Evolutionary conservation across 2,797 vertebrate genomes (phyloP), one percentile per base, ranked within the genome.

Genomic region (Balearica regulorum): DNA sequence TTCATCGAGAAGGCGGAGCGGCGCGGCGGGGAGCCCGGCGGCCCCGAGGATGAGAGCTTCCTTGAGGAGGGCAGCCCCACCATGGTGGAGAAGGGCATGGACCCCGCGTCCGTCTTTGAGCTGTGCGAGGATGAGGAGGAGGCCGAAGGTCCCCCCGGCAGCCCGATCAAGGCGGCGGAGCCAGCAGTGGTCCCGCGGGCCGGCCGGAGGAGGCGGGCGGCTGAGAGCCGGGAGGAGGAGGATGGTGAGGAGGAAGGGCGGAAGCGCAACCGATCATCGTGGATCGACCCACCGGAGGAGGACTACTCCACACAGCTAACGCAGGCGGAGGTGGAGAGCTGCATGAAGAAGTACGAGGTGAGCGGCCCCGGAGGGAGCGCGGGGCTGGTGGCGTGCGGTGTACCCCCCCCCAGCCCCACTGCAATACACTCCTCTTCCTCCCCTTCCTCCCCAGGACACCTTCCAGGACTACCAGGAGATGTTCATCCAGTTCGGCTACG

Each of bases 401-500:
- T 25, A n/a, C 5, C 6, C 12, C 17, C 9, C 16, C 12, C 39
- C 33, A 26, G 25, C 20, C 53, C 26, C 41, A 6, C 2, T 3
- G 17, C 25, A 15, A 35, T 2, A 1, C 1, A 4, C 11, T 41
- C 46, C 18, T 43, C 65, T 10, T 53, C 51, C 16, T 51, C 57
- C 4, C 48, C 35, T 39, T 76, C 5, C 16, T 51, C 73, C 12
- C 5, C 97, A 99, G 99, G 99, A 99, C 98, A 99, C 99, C 6
- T 99, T 99, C 98, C 99, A 99, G 96, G 99, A 99, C 97, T 99
- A 99, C 97, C 99, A 99, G 95, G 99, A 99, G 98, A 99, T 99
- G 99, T 99, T 99, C 89, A 98, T 99, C 95, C 99, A 99, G 98
- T 99, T 99, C 6, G 99, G 99, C 61, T 99, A 99, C 4, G 99